Evolutionary conservation across 2,797 vertebrate genomes (phyloP), one percentile per base, ranked within the genome.

Genomic region (Sebastolobus alascanus): DNA sequence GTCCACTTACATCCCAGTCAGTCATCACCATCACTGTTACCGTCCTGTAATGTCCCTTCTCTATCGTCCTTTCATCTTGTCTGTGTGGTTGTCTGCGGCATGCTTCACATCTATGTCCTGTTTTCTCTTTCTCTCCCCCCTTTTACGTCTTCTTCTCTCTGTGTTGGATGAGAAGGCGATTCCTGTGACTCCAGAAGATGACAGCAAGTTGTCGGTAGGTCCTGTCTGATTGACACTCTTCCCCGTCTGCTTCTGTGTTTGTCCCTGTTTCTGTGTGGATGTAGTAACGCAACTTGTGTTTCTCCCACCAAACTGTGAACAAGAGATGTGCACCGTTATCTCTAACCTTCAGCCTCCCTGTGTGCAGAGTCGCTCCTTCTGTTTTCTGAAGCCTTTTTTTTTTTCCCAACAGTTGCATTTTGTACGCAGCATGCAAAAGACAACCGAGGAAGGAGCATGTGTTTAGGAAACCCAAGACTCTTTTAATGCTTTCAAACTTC

Each of bases 161-260:
- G 92, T 93, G 87, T 94, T 95, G 93, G 95, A 95, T 93, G 93
- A 95, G 92, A 96, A 96, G 96, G 77, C 87, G 61, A 96, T 95
- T 93, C 95, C 97, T 69, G 95, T 87, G 91, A 87, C 95, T 56
- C 94, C 94, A 60, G 96, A 97, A 89, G 97, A 99, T 93, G 97
- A 98, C 80, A 95, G 97, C 79, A 96, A 97, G 50, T 82, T 98
- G 89, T 98, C 97, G 97, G 98, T 99, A 98, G 95, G 98, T 96
- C 85, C 83, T 90, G 95, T 94, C 91, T 89, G 82, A 84, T 88
- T 90, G 88, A 90, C 90, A 78, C 68, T 89, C 83, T 90, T 79
- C 76, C 29, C 59, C 10, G 73, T 89, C 84, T 89, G 79, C 77
- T 84, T 89, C 83, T 90, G 77, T 93, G 87, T 93, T 86, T 75